phyloP scores from a whole-genome alignment of 2,888 invertebrate genomes.

The Drosophila atripex region DNA sequence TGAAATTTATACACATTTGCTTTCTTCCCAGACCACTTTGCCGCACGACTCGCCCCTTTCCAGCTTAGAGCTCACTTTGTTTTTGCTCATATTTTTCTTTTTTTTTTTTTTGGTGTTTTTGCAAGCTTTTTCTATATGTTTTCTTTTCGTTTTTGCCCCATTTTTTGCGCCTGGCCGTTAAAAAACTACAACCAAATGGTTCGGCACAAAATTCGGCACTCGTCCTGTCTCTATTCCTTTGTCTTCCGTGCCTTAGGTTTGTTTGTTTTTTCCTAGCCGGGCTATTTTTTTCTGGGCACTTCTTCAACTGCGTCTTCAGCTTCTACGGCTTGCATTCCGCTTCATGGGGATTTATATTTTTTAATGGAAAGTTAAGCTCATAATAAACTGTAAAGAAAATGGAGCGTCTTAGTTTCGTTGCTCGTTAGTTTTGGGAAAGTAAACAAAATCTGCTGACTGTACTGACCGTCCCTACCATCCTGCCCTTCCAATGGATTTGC shows the following conservation, averaged over 20 bases:
- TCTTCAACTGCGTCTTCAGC: constrained; percentile 18
- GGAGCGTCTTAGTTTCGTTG: constrained; percentile 57
- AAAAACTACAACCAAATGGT: constrained; percentile 68
- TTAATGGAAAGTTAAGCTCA: constrained; percentile 77
- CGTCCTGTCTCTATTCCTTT: constrained; percentile 43
- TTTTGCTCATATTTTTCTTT: constrained; percentile 1
- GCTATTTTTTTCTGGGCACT: neutral
- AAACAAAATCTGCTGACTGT: constrained; percentile 47
- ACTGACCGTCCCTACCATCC: constrained; percentile 1
- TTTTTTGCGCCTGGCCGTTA: constrained; percentile 59
- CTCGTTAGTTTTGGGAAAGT: constrained; percentile 47
- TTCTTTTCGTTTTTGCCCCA: constrained; percentile 43
- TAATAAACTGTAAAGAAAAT: constrained; percentile 75
- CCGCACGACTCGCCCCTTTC: neutral
- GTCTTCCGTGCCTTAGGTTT: constrained; percentile 15
- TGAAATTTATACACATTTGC: constrained; percentile 77
- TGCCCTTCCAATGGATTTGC: constrained; percentile 32
- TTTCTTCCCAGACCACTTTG: constrained; percentile 37
- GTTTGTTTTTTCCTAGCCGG: neutral
- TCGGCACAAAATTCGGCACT: constrained; percentile 64
- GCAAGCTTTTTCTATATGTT: constrained; percentile 36
- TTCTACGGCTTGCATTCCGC: constrained; percentile 47
- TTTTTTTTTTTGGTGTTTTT: constrained; percentile 3
- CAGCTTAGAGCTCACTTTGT: constrained; percentile 32
- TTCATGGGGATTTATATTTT: constrained; percentile 74